Evolutionary conservation across 1,140 invertebrate genomes (phyloP).

Genomic region (Cotesia glomerata): DNA sequence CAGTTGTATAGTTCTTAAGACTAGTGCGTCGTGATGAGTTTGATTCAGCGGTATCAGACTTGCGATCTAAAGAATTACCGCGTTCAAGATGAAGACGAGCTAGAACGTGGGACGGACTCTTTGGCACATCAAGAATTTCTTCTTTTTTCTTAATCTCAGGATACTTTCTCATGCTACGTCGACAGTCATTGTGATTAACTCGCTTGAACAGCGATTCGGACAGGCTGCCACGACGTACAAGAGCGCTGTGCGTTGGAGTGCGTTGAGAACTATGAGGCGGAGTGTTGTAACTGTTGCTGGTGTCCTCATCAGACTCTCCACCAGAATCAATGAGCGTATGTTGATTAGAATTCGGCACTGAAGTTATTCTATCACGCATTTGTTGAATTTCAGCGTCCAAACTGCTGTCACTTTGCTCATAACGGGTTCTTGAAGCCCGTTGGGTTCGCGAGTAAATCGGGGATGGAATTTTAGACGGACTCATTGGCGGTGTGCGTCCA

Average conservation of each 20-base stretch:
- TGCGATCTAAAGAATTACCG: conserved; percentile 49
- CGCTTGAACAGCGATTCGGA: conserved; percentile 47
- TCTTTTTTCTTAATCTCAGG: conserved; percentile 42
- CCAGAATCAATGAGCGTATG: conserved; percentile 46
- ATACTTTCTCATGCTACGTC: conserved; percentile 47
- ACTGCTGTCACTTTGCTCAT: conserved; percentile 56
- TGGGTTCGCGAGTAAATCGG: conserved; percentile 63
- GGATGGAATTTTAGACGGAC: conserved; percentile 69
- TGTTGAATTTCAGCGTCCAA: conserved; percentile 71
- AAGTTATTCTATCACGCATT: conserved; percentile 65
- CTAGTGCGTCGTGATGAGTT: conserved; percentile 48
- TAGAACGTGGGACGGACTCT: conserved; percentile 47
- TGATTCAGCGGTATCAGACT: conserved; percentile 47
- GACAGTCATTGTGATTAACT: conserved; percentile 41
- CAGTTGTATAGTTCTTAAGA: conserved; percentile 36
- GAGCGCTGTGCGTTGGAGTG: conserved; percentile 42
- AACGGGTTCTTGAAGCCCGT: conserved; percentile 43
- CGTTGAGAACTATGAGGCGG: conserved; percentile 49
- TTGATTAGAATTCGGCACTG: conserved; percentile 33
- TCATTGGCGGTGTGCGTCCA: conserved; percentile 66
- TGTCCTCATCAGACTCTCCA: conserved; percentile 48
- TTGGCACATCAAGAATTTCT: conserved; percentile 38
- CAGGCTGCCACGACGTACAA: conserved; percentile 45
- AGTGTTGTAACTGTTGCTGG: conserved; percentile 49
- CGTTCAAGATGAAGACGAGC: conserved; percentile 44